Base-by-base conservation (phyloP, 2,113 vertebrate genomes). In the Pimephales promelas region DNA sequence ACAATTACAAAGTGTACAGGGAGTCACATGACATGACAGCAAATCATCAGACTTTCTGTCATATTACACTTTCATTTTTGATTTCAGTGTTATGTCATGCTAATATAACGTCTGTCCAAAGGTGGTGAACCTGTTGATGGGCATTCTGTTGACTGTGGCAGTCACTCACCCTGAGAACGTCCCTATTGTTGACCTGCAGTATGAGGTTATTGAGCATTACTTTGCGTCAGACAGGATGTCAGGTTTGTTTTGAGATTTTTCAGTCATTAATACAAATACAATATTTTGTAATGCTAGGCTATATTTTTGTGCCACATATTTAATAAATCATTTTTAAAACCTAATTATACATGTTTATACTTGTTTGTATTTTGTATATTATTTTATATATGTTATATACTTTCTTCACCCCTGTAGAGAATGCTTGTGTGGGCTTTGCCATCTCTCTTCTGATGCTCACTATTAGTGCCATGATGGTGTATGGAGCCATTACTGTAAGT, bases 391-490 rank as follows among this genome's bases (percentile, higher is more conserved):
- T 74, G 14, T 73, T 73, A 73, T 52, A 3, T 31, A 13, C 3
- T 34, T 20, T 28, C 1, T 28, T 71, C 89, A 73, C 85, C 34
- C 85, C 66, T 83, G 81, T 85, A 99, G 98, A 98, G 93, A 98
- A 98, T 61, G 97, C 97, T 87, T 99, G 97, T 0, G 96, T 99
- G 88, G 95, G 97, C 61, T 98, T 99, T 89, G 97, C 97, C 78
- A 96, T 99, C 90, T 98, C 97, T 73, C 95, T 99, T 57, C 95
- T 99, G 89, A 98, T 99, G 97, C 97, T 99, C 92, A 97, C 97
- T 26, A 98, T 99, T 94, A 99, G 98, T 88, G 97, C 97, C 80
- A 98, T 99, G 97, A 96, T 99, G 97, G 97, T 99, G 26, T 99
- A 99, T 0, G 98, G 98, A 86, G 97, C 98, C 22, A 97, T 98